These are phyloP conservation scores for Diacarnus erythraeanus DNA, from an alignment of 37 sponge, comb jelly and placozoan species.

Conservation along the genomic window DNA sequence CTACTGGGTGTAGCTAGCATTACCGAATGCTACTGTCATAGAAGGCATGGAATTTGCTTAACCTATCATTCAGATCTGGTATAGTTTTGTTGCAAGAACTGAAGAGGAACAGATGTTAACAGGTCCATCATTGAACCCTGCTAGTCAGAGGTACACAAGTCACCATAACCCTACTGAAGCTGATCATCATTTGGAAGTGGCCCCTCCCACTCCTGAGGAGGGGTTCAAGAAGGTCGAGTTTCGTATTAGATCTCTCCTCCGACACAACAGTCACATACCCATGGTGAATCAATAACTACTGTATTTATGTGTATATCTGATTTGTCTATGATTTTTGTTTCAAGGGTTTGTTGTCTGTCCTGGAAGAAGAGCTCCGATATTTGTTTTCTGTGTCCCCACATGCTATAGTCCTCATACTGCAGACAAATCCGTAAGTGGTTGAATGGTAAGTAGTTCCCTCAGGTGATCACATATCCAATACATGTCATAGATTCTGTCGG, in stretches of 20 bases:
- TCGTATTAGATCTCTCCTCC: conserved; percentile 24
- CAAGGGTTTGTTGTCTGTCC: conserved; percentile 20
- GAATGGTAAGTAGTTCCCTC: too few species aligned
- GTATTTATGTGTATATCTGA: not conserved
- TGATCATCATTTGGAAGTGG: not conserved
- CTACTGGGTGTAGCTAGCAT: too few species aligned
- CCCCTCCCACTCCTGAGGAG: not conserved
- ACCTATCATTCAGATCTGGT: conserved; percentile 28
- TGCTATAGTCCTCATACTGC: conserved; percentile 20
- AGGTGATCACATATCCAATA: too few species aligned
- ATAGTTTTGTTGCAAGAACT: conserved; percentile 11
- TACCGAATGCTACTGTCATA: too few species aligned
- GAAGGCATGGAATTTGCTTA: too few species aligned
- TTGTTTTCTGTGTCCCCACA: conserved; percentile 15
- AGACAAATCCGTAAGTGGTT: conserved; percentile 24
- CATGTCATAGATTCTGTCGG: conserved; percentile 44
- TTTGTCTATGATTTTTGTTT: too few species aligned
- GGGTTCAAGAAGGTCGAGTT: conserved; percentile 26
- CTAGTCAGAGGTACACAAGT: not conserved
- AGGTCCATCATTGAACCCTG: not conserved
- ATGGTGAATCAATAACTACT: conserved; percentile 7
- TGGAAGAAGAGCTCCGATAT: conserved; percentile 33
- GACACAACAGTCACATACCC: conserved; percentile 54
- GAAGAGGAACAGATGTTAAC: conserved; percentile 25
- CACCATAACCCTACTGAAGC: not conserved